Base-by-base conservation (phyloP, 2,113 vertebrate genomes). In the Pogonocichla stellata region DNA sequence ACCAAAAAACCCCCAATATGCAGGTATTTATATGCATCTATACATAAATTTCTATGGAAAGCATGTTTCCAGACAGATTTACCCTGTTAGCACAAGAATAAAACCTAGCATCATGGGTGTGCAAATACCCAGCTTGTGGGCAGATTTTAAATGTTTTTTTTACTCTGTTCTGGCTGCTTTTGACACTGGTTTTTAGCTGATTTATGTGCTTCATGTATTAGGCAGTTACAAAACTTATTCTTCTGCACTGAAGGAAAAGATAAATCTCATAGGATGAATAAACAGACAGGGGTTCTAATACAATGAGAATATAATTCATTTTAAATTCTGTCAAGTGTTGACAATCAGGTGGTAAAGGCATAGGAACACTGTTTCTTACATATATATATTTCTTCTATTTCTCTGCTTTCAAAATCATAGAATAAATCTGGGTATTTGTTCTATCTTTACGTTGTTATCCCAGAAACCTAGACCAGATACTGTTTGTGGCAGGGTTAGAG, bases 1-100 rank as follows among this genome's bases (percentile, higher is more conserved):
- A 72, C 19, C 2, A 60, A 66, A 84, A 74, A 53, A 23, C 0
- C 0, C 8, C 23, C 9, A 73, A 48, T 33, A 15, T 26, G 7
- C 10, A 56, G 33, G 17, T 19, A 20, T n/a, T 4, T 45, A 8
- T 24, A 19, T 14, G 12, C 12, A 22, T 23, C 28, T 38, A 3
- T 54, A n/a, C 19, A 6, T 11, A 36, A 17, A 11, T 75, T 65
- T 24, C 19, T 45, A 9, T 23, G n/a, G 13, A 22, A 80, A 60
- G 0, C 3, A 11, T 12, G 2, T 53, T 87, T 70, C 17, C 15
- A 48, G 56, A 38, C 4, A 71, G 19, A 56, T 58, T 64, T 75
- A 25, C 15, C 40, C 8, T 61, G 2, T 10, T 57, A 73, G 10
- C 6, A 20, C 4, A 69, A 40, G 43, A 71, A 77, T 33, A 10